Evolutionary conservation across 2,888 invertebrate species (phyloP).

Genomic region (Ditylenchus weischeri): DNA sequence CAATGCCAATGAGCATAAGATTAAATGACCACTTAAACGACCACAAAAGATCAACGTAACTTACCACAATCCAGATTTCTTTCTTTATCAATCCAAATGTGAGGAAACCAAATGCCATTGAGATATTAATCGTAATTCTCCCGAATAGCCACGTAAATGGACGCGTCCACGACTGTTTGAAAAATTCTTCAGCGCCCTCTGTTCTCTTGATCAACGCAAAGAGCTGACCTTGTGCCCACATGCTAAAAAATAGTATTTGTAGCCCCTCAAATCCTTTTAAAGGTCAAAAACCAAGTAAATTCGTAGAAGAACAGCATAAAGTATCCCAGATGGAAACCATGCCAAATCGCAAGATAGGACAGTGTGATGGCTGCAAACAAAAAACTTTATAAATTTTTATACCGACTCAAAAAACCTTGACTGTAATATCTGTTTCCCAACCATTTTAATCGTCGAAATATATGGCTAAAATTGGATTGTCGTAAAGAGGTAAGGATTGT

Average conservation of each 20-base stretch:
- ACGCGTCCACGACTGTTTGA: constrained; percentile 39
- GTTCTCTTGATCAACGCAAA: constrained; percentile 48
- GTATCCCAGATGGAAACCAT: constrained; percentile 89
- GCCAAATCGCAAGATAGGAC: constrained; percentile 87
- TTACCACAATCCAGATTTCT: constrained; percentile 52
- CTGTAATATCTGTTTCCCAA: constrained; percentile 77
- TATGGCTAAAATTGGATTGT: constrained; percentile 64
- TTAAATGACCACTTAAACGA: constrained; percentile 3
- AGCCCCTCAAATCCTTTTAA: too few relatives aligned
- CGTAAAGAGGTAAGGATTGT: too few relatives aligned
- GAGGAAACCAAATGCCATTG: constrained; percentile 57
- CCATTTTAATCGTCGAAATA: constrained; percentile 88
- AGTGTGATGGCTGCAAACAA: constrained; percentile 66
- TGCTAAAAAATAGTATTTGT: neutral
- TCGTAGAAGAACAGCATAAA: constrained; percentile 88
- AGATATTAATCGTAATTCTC: constrained; percentile 45
- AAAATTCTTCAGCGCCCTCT: constrained; percentile 44
- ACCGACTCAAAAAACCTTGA: constrained; percentile 63
- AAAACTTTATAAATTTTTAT: constrained; percentile 43
- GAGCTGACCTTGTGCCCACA: constrained; percentile 33
- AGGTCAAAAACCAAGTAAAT: constrained; percentile 71
- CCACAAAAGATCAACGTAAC: constrained; percentile 17
- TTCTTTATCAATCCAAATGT: constrained; percentile 59
- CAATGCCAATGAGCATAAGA: too few relatives aligned
- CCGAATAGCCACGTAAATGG: constrained; percentile 53